A percentile compares a stretch with the other conserved stretches of the same genome.
phyloP scores from a whole-genome alignment of 1,140 invertebrate species.

The Trypoxylus dichotomus region DNA sequence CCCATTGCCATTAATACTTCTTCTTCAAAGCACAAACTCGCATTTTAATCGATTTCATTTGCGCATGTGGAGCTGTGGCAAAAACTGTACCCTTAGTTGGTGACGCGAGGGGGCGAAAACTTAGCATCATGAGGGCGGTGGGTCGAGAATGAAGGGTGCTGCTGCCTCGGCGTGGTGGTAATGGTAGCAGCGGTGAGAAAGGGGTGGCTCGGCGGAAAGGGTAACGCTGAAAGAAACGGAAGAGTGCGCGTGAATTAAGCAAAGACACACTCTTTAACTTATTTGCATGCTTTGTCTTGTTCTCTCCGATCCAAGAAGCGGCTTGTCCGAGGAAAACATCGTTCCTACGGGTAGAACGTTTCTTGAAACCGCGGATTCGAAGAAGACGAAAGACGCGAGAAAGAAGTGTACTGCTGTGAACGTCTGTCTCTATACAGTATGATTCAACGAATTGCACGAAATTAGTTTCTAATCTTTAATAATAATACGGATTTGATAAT shows the following conservation, averaged over 20 bases:
- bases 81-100: slow-evolving; percentile 47
- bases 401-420: slow-evolving; percentile 22
- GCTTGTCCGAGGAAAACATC: not conserved
- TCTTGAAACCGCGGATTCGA: not conserved
- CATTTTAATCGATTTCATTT: slow-evolving; percentile 56
- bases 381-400: not conserved
- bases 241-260: slow-evolving; percentile 54
- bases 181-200: slow-evolving; percentile 24
- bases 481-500: too few species aligned
- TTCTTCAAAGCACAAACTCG: slow-evolving; percentile 54
- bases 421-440: not conserved
- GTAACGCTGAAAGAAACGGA: slow-evolving; percentile 48
- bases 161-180: slow-evolving; percentile 8
- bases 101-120: slow-evolving; percentile 36
- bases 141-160: slow-evolving; percentile 32
- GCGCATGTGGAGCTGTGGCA: slow-evolving; percentile 54
- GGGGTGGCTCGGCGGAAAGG: slow-evolving; percentile 11
- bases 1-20: slow-evolving; percentile 54
- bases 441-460: too few species aligned
- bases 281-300: slow-evolving; percentile 52
- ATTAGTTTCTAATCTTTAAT: too few species aligned
- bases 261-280: slow-evolving; percentile 51
- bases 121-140: slow-evolving; percentile 39
- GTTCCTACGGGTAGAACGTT: not conserved
- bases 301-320: slow-evolving; percentile 32